These are phyloP conservation scores for Intellagama lesueurii DNA, from an alignment of 2,797 vertebrate species.

Conservation along the genomic window DNA sequence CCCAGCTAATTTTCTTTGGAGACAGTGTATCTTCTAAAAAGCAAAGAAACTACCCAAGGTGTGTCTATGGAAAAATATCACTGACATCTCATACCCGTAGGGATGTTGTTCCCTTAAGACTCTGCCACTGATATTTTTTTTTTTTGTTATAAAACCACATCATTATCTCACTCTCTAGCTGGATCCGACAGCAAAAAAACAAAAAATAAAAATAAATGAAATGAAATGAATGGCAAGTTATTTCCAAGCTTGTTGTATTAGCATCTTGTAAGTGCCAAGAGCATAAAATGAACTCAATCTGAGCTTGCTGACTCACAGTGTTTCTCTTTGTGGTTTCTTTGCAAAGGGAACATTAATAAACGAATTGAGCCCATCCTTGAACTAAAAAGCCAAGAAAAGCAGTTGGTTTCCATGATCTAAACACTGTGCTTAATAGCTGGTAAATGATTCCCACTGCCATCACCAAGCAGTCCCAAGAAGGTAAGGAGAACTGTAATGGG, in stretches of 20 bases:
- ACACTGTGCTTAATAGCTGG: not conserved
- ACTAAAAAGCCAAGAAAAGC: conserved; percentile 35
- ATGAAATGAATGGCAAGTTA: not conserved
- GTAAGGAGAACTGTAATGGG: not conserved
- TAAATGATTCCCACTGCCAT: not conserved
- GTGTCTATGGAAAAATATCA: not conserved
- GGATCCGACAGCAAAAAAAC: not conserved
- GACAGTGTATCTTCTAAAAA: not conserved
- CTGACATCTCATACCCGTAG: not conserved
- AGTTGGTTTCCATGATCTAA: conserved; percentile 23
- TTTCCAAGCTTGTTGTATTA: conserved; percentile 14
- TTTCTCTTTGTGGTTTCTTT: conserved; percentile 5
- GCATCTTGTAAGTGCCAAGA: not conserved
- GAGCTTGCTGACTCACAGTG: not conserved
- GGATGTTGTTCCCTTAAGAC: conserved; percentile 3
- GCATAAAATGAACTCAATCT: not conserved
- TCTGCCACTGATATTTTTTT: not conserved
- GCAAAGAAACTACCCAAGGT: not conserved
- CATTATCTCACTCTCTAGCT: not conserved
- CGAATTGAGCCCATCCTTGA: conserved; percentile 30
- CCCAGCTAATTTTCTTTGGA: not conserved
- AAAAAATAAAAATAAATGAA: not conserved
- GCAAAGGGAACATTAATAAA: conserved; percentile 6
- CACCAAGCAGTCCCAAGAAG: conserved; percentile 4
- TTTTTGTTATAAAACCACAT: not conserved